These are phyloP conservation scores for Phortica variegata DNA, from an alignment of 1,140 invertebrate species.

Conservation along the genomic window DNA sequence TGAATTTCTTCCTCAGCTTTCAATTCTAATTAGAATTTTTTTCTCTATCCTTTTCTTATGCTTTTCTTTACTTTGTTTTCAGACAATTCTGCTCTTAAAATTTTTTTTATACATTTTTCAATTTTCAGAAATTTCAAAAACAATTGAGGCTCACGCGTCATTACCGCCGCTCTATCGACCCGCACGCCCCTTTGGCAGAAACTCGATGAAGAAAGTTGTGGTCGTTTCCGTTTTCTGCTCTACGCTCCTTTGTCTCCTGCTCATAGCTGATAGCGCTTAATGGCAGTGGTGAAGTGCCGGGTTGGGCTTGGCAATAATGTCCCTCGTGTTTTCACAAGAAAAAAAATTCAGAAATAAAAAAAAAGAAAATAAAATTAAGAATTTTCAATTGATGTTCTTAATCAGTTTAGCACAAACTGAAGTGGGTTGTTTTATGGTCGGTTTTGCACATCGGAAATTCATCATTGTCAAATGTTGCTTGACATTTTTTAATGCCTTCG, in stretches of 20 bases:
- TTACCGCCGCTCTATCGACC: conserved; percentile 10
- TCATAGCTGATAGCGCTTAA: no score
- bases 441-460: conserved; percentile 36
- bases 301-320: no score
- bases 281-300: no score
- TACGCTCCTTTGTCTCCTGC: no score
- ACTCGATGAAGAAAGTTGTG: no score
- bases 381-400: conserved; percentile 48
- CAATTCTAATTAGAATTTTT: conserved; percentile 42
- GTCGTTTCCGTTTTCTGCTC: no score
- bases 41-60: conserved; percentile 20
- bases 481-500: conserved; percentile 45
- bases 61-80: conserved; percentile 45
- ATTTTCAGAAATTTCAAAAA: conserved; percentile 39
- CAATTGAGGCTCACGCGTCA: conserved; percentile 31
- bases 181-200: not conserved
- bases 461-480: conserved; percentile 50
- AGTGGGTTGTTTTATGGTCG: conserved; percentile 33
- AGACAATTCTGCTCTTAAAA: conserved; percentile 11
- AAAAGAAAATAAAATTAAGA: conserved; percentile 10
- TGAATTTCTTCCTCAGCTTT: no score
- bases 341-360: not conserved
- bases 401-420: conserved; percentile 44
- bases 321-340: no score
- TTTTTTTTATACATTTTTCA: conserved; percentile 31